Evolutionary conservation across 2,888 invertebrate genomes (phyloP), one percentile per base, ranked within the genome.

Genomic region (Amiota minor): DNA sequence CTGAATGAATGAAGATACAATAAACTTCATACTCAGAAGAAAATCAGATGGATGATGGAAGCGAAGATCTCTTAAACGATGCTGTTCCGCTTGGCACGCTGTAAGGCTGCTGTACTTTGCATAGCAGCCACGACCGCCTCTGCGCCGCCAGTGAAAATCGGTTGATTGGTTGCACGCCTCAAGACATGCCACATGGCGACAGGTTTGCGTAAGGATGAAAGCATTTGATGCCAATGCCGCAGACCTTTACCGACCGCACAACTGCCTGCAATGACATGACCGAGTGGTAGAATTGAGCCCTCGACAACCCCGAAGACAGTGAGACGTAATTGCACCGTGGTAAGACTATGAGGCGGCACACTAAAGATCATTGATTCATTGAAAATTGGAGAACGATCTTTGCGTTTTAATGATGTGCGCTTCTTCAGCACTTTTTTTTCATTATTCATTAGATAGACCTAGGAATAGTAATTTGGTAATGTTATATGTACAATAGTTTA

Each of bases 281-380:
- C 96, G 75, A 96, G 91, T n/a, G 94, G 92, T 80, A 91, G 91
- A 14, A 93, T 92, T 8, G 92, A 90, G 0, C 47, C 59, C 16
- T 84, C 83, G 46, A 83, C 82, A 16, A 83, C 81, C 46, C 87
- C 88, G 16, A 92, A 91, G n/a, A 93, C 93, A 1, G 93, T 93
- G 78, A 96, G 91, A 74, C 95, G 92, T 77, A 96, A 90, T 88
- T 95, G 95, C 80, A 95, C 93, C 77, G 93, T 93, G 93, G 95
- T 90, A 55, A 90, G 82, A 50, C 93, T 91, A 81, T 93, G 93
- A 18, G 94, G 92, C 78, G 95, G 95, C 73, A 96, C 93, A 81
- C 93, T 94, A 89, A 96, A 96, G 83, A 95, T 95, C 92, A 96
- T 95, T 18, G 95, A 94, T 89, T 96, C 96, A 88, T 96, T 96